Evolutionary conservation across 2,888 invertebrate species (phyloP), one percentile per base, ranked within the genome.

Genomic region (Phytoseiulus persimilis): DNA sequence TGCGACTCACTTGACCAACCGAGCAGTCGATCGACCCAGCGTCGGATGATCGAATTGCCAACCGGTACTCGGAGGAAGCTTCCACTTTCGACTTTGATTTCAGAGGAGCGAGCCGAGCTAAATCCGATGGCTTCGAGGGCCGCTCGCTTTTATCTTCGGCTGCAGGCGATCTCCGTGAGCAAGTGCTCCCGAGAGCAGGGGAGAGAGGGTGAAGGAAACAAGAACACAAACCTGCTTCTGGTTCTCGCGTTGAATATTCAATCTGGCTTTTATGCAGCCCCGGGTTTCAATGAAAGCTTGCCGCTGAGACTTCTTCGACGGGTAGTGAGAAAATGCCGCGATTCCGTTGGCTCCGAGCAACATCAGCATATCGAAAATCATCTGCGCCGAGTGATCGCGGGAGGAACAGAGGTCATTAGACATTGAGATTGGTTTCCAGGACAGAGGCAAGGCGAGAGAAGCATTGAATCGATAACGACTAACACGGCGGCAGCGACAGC

Each of bases 251-350:
- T 97, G 97, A 32, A 96, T 97, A 91, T 95, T 95, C 87, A 98
- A 94, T 39, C 98, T 94, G 0, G 97, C 96, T 93, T 97, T 96
- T 89, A 98, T 96, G 94, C 97, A 98, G 93, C 96, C 96, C 89
- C 97, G 94, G n/a, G 98, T 98, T 94, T 98, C 98, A 83, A 97
- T 94, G 93, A 98, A 98, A 6, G 97, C 97, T 92, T 96, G 96
- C 83, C 98, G 94, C 93, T 97, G 97, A 0, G 97, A 96, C 91
- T 96, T 94, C 93, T 97, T 97, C 89, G 96, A 95, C 0, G 97
- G 97, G 93, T 96, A 96, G 93, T 97, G 97, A 0, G 97, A 97
- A 93, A 97, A 95, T 90, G 96, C 94, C 33, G 98, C 98, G 0
- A 96, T 96, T 31, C 96, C 93, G 93, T 97, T 97, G 92, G 95